phyloP scores from a whole-genome alignment of 2,113 vertebrate species.

The Arothron firmamentum region DNA sequence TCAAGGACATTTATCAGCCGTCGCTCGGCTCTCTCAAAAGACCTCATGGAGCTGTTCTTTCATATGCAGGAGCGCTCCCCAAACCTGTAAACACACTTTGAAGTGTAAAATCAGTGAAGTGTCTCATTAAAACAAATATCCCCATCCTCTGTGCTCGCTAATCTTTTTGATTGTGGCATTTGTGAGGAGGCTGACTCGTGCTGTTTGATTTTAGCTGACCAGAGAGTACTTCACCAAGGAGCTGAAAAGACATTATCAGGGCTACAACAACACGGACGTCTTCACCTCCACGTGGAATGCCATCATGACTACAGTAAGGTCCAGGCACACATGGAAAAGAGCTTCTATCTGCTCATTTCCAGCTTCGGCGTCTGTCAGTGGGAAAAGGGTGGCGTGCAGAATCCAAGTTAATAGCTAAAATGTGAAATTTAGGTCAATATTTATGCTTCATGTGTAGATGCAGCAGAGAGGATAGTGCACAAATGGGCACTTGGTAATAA shows the following conservation, averaged over 20 bases:
- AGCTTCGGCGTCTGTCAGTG: slow-evolving; percentile 16
- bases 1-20: background rate
- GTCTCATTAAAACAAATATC: background rate
- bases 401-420: background rate
- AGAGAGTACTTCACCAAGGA: slow-evolving; percentile 93
- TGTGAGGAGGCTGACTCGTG: too few species aligned
- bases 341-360: slow-evolving; percentile 17
- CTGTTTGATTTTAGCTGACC: slow-evolving; percentile 77
- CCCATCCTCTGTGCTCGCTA: slow-evolving; percentile 8
- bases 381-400: slow-evolving; percentile 12
- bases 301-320: slow-evolving; percentile 91
- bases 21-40: background rate
- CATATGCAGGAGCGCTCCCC: background rate
- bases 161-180: background rate
- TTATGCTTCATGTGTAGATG: slow-evolving; percentile 38
- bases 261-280: slow-evolving; percentile 84
- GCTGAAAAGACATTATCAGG: slow-evolving; percentile 87
- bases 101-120: background rate
- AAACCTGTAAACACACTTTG: background rate
- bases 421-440: slow-evolving; percentile 58
- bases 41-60: background rate
- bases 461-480: slow-evolving; percentile 40
- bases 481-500: slow-evolving; percentile 40
- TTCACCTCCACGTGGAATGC: slow-evolving; percentile 93
- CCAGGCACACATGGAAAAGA: slow-evolving; percentile 30